A percentile compares a stretch with the other conserved stretches of the same genome.
These are phyloP conservation scores for Scolopax rusticola DNA, from an alignment of 2,797 vertebrate species.

Conservation along the genomic window DNA sequence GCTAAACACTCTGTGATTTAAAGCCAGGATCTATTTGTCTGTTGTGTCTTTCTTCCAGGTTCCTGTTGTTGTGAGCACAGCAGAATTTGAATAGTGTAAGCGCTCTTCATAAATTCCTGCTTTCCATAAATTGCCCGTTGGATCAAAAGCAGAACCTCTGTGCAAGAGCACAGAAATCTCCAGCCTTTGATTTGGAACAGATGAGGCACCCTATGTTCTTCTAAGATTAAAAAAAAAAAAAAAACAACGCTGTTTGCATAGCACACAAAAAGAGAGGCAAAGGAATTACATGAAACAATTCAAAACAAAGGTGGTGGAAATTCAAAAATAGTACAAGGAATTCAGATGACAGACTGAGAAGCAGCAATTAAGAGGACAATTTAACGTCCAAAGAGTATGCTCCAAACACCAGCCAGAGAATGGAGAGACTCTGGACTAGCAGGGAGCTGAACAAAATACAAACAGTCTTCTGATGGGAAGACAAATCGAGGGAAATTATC, in stretches of 20 bases:
- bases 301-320: slow-evolving; percentile 43
- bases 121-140: slow-evolving; percentile 10
- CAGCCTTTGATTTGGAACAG: slow-evolving; percentile 59
- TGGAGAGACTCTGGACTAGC: background rate
- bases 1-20: background rate
- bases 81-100: slow-evolving; percentile 47
- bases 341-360: background rate
- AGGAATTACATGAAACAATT: background rate
- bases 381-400: background rate
- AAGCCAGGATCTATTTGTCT: slow-evolving; percentile 12
- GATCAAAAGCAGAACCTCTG: slow-evolving; percentile 49
- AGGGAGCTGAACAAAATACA: background rate
- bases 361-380: background rate
- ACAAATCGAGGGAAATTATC: background rate
- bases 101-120: slow-evolving; percentile 30
- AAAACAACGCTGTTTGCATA: background rate
- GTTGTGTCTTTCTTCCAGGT: background rate
- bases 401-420: background rate
- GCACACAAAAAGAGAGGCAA: background rate
- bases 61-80: background rate
- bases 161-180: slow-evolving; percentile 36
- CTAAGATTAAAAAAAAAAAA: slow-evolving; percentile 26
- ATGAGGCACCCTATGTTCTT: slow-evolving; percentile 44
- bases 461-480: background rate
- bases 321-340: background rate